Evolutionary conservation across 2,888 invertebrate species (phyloP).

Genomic region (Periphyllus acericola): DNA sequence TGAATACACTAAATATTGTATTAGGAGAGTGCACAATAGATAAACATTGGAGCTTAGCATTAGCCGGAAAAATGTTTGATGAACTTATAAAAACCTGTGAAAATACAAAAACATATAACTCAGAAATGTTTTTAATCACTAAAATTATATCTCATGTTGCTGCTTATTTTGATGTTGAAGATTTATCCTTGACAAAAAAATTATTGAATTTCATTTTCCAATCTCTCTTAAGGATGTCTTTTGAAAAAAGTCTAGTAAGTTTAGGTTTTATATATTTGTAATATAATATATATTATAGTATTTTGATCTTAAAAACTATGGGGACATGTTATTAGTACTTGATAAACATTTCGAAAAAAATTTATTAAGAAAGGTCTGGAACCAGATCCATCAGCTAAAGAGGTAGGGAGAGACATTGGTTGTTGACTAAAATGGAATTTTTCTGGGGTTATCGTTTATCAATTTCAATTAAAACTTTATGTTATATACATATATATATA

Average conservation of each 20-base stretch:
- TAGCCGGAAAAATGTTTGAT: conserved; percentile 35
- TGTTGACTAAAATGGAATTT: too few species aligned
- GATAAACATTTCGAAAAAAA: too few species aligned
- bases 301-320: not conserved
- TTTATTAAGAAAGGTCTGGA: too few species aligned
- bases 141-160: conserved; percentile 44
- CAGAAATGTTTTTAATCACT: conserved; percentile 36
- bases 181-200: conserved; percentile 35
- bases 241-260: conserved; percentile 45
- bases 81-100: conserved; percentile 28
- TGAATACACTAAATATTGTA: conserved; percentile 25
- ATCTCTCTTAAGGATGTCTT: conserved; percentile 43
- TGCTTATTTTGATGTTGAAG: conserved; percentile 37
- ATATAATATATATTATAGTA: too few species aligned
- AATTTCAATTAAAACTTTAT: too few species aligned
- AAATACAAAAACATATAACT: not conserved
- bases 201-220: conserved; percentile 52
- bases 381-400: too few species aligned
- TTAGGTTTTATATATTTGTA: not conserved
- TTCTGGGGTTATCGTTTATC: too few species aligned
- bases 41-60: conserved; percentile 34
- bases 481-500: too few species aligned
- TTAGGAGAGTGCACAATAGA: conserved; percentile 34
- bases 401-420: too few species aligned
- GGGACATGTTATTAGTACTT: too few species aligned